Conservation (phyloP, 2,888 invertebrate genomes). For the Xestobium rufovillosum region DNA sequence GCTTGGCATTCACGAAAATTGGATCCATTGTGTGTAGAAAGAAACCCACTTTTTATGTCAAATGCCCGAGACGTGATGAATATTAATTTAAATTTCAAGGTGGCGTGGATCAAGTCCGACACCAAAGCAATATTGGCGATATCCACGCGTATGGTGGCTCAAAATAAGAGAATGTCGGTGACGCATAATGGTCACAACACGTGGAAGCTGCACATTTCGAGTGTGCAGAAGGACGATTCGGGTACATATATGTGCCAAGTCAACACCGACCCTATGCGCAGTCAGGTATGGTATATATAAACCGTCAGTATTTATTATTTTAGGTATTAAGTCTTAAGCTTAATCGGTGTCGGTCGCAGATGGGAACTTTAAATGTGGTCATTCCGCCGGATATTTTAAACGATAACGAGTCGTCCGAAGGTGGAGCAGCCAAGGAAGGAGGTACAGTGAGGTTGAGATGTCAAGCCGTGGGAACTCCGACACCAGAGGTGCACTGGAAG, state of each 20-base stretch:
- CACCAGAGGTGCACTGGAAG: constrained; percentile 72
- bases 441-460: constrained; percentile 71
- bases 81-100: constrained; percentile 56
- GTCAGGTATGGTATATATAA: constrained; percentile 57
- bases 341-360: constrained; percentile 47
- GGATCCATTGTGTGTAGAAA: no score
- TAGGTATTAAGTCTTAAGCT: constrained; percentile 3
- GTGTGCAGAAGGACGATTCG: constrained; percentile 84
- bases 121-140: constrained; percentile 83
- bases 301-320: constrained; percentile 5
- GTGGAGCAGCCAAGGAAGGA: constrained; percentile 72
- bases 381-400: constrained; percentile 82
- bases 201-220: constrained; percentile 85
- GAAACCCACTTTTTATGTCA: no score
- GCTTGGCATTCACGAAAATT: no score
- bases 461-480: constrained; percentile 73
- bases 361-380: constrained; percentile 78
- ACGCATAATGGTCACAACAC: constrained; percentile 90
- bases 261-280: constrained; percentile 85
- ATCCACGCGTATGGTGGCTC: constrained; percentile 82
- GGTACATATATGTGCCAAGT: constrained; percentile 94
- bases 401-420: constrained; percentile 58
- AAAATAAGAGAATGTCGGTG: constrained; percentile 78
- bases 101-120: constrained; percentile 89
- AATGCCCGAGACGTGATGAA: no score